phyloP scores from a whole-genome alignment of 2,888 invertebrate species.

The Drosophila ustulata region DNA sequence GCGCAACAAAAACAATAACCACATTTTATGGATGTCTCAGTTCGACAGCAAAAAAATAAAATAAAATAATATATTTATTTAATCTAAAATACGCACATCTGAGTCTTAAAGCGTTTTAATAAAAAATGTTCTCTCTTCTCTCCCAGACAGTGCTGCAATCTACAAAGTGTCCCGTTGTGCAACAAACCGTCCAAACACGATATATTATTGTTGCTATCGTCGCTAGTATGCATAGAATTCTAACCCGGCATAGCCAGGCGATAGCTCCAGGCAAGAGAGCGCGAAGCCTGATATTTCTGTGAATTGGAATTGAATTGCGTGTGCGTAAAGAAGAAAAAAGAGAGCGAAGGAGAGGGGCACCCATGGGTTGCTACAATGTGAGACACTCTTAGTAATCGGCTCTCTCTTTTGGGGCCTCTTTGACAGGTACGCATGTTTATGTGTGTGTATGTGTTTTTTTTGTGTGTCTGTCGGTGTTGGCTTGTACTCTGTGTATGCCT shows the following conservation, averaged over 20 bases:
- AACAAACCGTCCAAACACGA: conserved; percentile 76
- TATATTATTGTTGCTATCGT: conserved; percentile 42
- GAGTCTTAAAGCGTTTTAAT: conserved; percentile 46
- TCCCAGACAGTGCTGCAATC: conserved; percentile 29
- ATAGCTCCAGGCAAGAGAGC: conserved; percentile 54
- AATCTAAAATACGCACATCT: not conserved
- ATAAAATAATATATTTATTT: conserved; percentile 8
- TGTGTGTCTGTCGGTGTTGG: conserved; percentile 13
- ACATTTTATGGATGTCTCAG: conserved; percentile 39
- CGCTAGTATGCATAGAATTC: conserved; percentile 33
- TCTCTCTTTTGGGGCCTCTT: conserved; percentile 40
- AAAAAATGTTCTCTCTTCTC: conserved; percentile 61
- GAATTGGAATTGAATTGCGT: conserved; percentile 37
- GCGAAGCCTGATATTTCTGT: conserved; percentile 31
- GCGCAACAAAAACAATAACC: conserved; percentile 39
- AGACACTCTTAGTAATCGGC: conserved; percentile 57
- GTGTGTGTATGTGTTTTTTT: not conserved
- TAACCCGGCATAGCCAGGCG: conserved; percentile 40
- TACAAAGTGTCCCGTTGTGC: conserved; percentile 77
- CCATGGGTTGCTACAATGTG: conserved; percentile 58
- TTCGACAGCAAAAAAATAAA: conserved; percentile 38
- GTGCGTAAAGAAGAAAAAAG: conserved; percentile 22
- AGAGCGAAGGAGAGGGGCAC: conserved; percentile 32
- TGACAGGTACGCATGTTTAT: conserved; percentile 47
- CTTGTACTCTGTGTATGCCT: conserved; percentile 27